phyloP scores from a whole-genome alignment of 1,140 invertebrate species.

The Lanistes nyassanus region DNA sequence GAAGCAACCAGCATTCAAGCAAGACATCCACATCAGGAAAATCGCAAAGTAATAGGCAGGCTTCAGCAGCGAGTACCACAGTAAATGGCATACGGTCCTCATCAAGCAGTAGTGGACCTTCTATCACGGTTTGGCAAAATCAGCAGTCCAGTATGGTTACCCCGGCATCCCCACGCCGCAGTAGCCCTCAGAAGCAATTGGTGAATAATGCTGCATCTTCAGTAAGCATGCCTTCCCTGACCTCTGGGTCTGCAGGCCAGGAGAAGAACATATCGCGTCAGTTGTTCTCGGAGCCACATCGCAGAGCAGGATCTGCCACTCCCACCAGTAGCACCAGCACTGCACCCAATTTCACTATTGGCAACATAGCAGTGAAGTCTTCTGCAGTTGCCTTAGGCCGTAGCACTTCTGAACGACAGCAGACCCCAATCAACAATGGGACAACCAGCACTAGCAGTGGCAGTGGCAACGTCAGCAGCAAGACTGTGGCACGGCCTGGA shows the following conservation, averaged over 20 bases:
- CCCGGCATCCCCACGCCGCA: conserved; percentile 39
- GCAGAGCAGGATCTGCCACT: conserved; percentile 12
- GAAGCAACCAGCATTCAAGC: conserved; percentile 9
- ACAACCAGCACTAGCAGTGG: conserved; percentile 31
- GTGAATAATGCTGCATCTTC: not conserved
- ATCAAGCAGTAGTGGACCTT: not conserved
- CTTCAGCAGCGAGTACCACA: not conserved
- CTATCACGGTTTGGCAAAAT: conserved; percentile 22
- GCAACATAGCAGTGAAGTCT: conserved; percentile 9
- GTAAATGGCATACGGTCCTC: conserved; percentile 6
- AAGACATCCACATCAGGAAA: conserved; percentile 11
- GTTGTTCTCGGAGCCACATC: conserved; percentile 18
- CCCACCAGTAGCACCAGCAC: conserved; percentile 22
- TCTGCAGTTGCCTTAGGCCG: not conserved
- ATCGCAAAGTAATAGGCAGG: conserved; percentile 12
- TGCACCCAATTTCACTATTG: conserved; percentile 7
- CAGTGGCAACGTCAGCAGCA: conserved; percentile 26
- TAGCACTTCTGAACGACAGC: conserved; percentile 11
- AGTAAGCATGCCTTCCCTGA: not conserved
- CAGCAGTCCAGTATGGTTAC: conserved; percentile 5
- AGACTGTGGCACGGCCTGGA: conserved; percentile 19
- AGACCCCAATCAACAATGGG: conserved; percentile 22
- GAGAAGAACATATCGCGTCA: conserved; percentile 32
- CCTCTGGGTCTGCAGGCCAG: not conserved
- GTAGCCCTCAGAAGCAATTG: conserved; percentile 42